Evolutionary conservation across 2,113 vertebrate genomes (phyloP).

Genomic region (Coryphaenoides rupestris): DNA sequence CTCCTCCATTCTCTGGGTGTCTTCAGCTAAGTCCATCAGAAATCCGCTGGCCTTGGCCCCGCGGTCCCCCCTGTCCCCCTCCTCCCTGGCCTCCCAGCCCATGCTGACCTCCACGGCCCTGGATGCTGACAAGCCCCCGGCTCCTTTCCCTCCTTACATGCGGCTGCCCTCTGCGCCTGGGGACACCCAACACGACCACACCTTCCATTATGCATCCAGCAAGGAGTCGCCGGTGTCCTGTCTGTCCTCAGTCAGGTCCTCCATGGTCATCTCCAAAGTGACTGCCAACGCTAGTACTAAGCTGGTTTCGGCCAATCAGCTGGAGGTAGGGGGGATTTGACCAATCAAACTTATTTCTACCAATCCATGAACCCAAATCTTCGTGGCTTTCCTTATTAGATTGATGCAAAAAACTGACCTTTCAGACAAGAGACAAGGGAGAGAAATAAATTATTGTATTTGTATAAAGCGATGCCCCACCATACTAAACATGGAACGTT

Average conservation of each 20-base stretch:
- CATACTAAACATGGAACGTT: too few species aligned
- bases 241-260: constrained; percentile 46
- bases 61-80: constrained; percentile 18
- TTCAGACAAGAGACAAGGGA: too few species aligned
- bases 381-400: too few species aligned
- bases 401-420: too few species aligned
- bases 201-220: constrained; percentile 26
- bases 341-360: too few species aligned
- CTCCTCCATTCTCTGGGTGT: not conserved
- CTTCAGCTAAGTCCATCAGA: constrained; percentile 37
- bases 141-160: too few species aligned
- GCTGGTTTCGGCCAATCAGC: too few species aligned
- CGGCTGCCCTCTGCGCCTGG: constrained; percentile 28
- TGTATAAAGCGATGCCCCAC: too few species aligned
- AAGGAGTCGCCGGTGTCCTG: constrained; percentile 51
- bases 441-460: too few species aligned
- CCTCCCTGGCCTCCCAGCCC: constrained; percentile 19
- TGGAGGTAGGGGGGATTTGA: constrained; percentile 50
- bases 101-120: constrained; percentile 54
- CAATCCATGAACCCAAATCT: too few species aligned
- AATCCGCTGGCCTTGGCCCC: not conserved
- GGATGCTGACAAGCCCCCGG: constrained; percentile 33
- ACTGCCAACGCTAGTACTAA: constrained; percentile 23
- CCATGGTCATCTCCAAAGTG: constrained; percentile 9
- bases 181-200: not conserved